Conservation (phyloP, 2,113 vertebrate genomes). For the Dicentrarchus labrax region DNA sequence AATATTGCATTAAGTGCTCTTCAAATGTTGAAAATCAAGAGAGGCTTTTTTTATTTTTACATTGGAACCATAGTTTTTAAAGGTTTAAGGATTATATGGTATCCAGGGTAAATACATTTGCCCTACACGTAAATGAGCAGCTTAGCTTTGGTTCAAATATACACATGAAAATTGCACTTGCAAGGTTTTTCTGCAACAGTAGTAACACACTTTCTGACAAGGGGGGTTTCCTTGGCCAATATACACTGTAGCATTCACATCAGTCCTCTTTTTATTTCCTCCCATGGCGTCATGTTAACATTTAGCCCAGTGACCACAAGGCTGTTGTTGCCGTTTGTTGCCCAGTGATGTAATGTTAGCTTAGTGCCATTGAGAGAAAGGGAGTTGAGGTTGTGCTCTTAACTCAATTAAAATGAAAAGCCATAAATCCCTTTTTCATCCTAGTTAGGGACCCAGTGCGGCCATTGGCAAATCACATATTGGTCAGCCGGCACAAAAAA, state of each 20-base stretch:
- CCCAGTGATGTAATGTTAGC: conserved; percentile 78
- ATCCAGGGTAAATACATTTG: not conserved
- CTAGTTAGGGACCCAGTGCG: conserved; percentile 82
- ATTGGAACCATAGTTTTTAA: not conserved
- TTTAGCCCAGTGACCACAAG: conserved; percentile 69
- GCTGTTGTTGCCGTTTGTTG: conserved; percentile 62
- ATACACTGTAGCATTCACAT: conserved; percentile 49
- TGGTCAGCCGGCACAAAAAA: conserved; percentile 86
- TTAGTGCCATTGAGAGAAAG: conserved; percentile 63
- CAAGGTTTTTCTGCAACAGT: conserved; percentile 22
- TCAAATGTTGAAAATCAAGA: not conserved
- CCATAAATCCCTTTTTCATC: conserved; percentile 90
- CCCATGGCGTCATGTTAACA: conserved; percentile 73
- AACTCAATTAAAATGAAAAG: conserved; percentile 88
- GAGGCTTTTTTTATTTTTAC: not conserved
- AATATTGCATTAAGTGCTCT: not conserved
- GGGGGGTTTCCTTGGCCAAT: conserved; percentile 30
- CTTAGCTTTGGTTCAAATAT: conserved; percentile 18
- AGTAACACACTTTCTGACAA: conserved; percentile 30
- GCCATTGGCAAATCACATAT: conserved; percentile 90
- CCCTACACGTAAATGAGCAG: conserved; percentile 2
- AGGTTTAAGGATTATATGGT: not conserved
- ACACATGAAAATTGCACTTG: conserved; percentile 31
- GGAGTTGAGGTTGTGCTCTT: conserved; percentile 75
- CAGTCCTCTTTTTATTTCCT: conserved; percentile 54